Percentiles rank a stretch among this genome's conserved stretches.
phyloP scores from a whole-genome alignment of 2,888 invertebrate genomes.

The Phrixothrix hirtus region DNA sequence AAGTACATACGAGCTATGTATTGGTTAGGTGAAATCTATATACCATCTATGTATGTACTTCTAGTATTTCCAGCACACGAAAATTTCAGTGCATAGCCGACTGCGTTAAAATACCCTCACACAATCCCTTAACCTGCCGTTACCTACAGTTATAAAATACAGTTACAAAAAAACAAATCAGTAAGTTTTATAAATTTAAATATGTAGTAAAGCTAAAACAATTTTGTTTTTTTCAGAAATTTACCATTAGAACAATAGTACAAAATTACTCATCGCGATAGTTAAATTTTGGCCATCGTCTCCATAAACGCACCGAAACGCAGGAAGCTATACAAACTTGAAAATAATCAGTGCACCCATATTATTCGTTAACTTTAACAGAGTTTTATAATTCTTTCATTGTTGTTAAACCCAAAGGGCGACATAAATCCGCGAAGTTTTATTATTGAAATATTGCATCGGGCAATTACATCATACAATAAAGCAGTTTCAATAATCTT shows the following conservation, averaged over 20 bases:
- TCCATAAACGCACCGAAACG: conserved; percentile 44
- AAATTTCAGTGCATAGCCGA: conserved; percentile 58
- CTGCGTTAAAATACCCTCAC: conserved; percentile 55
- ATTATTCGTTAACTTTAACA: no score
- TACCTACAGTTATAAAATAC: conserved; percentile 54
- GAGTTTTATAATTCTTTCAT: no score
- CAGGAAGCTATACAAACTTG: conserved; percentile 50
- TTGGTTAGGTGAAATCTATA: conserved; percentile 26
- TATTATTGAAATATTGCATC: conserved; percentile 28
- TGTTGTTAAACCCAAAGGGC: no score
- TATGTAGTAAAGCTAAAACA: neutral
- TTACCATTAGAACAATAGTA: conserved; percentile 51
- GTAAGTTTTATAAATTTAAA: conserved; percentile 40
- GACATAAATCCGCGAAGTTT: conserved; percentile 12
- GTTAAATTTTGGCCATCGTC: conserved; percentile 39
- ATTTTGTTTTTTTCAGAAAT: conserved; percentile 41
- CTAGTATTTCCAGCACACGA: conserved; percentile 40
- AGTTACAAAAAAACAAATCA: conserved; percentile 38
- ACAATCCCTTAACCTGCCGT: conserved; percentile 55
- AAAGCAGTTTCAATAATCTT: conserved; percentile 20
- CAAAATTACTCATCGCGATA: conserved; percentile 50
- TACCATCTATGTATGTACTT: conserved; percentile 39
- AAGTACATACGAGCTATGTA: conserved; percentile 23
- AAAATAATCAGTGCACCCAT: no score
- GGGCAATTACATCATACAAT: conserved; percentile 23